Percentiles rank a stretch among this genome's conserved stretches.
These are phyloP conservation scores for Papilio gigon DNA, from an alignment of 2,888 invertebrate species.

Conservation along the genomic window DNA sequence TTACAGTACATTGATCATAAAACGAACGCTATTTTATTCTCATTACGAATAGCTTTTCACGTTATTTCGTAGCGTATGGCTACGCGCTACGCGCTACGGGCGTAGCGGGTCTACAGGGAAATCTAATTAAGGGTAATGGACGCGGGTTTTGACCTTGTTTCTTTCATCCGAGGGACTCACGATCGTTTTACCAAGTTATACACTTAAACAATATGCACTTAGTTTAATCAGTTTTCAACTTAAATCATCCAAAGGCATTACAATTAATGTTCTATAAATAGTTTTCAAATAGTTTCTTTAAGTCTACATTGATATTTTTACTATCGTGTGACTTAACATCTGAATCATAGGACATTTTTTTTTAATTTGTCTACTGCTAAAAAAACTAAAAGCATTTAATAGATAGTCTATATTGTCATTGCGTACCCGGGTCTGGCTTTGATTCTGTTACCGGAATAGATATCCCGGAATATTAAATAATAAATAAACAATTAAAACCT, in stretches of 20 bases:
- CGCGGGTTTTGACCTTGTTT: constrained; percentile 31
- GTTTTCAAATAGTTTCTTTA: too few species aligned
- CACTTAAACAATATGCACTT: constrained; percentile 4
- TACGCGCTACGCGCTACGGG: constrained; percentile 20
- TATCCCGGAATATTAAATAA: too few species aligned
- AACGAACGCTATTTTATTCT: constrained; percentile 9
- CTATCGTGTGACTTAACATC: too few species aligned
- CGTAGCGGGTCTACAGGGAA: constrained; percentile 29
- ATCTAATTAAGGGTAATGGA: constrained; percentile 38
- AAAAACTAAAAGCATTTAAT: too few species aligned
- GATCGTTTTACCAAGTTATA: constrained; percentile 26
- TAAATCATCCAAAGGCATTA: neutral
- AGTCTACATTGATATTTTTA: too few species aligned
- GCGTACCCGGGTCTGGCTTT: too few species aligned
- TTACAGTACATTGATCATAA: constrained; percentile 29
- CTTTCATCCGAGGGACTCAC: constrained; percentile 21
- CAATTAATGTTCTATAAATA: neutral
- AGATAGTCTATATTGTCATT: too few species aligned
- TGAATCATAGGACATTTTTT: too few species aligned
- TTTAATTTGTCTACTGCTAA: too few species aligned
- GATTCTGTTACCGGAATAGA: too few species aligned
- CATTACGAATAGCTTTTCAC: constrained; percentile 20
- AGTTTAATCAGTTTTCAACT: constrained; percentile 1
- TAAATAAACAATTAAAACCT: too few species aligned
- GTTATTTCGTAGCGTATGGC: constrained; percentile 29